phyloP scores from a whole-genome alignment of 2,797 vertebrate species.

The Silurus lanzhouensis region DNA sequence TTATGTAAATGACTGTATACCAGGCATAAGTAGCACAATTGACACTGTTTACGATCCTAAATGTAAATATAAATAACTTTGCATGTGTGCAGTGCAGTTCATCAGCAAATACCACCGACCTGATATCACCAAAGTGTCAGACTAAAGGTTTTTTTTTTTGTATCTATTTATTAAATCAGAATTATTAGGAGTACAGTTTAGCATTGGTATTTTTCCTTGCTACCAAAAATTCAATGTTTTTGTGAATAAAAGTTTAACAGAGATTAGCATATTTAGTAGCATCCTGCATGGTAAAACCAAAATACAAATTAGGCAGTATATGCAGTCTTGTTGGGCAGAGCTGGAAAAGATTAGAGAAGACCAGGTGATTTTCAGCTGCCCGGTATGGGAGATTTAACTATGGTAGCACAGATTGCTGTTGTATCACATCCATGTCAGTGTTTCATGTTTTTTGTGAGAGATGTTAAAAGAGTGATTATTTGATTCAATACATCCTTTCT shows the following conservation, averaged over 20 bases:
- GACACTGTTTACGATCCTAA: not conserved
- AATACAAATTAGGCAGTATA: not conserved
- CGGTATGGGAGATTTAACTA: too few species aligned
- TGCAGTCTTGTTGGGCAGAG: too few species aligned
- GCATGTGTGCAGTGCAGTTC: not conserved
- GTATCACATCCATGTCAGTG: too few species aligned
- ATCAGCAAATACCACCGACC: not conserved
- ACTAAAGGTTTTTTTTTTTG: not conserved
- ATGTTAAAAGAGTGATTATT: too few species aligned
- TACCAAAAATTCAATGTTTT: not conserved
- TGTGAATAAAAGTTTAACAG: not conserved
- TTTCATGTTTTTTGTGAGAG: too few species aligned
- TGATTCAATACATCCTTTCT: too few species aligned
- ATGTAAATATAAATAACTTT: not conserved
- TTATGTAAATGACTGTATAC: not conserved
- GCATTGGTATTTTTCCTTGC: not conserved
- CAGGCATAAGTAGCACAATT: not conserved
- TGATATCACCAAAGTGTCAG: not conserved
- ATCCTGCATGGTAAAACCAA: not conserved
- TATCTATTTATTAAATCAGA: not conserved
- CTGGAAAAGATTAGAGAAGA: too few species aligned
- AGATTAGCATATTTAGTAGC: not conserved
- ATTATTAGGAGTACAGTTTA: not conserved
- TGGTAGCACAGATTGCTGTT: too few species aligned
- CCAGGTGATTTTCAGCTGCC: too few species aligned